Base-by-base conservation (phyloP, 2,797 vertebrate species). In the Lophius americanus region DNA sequence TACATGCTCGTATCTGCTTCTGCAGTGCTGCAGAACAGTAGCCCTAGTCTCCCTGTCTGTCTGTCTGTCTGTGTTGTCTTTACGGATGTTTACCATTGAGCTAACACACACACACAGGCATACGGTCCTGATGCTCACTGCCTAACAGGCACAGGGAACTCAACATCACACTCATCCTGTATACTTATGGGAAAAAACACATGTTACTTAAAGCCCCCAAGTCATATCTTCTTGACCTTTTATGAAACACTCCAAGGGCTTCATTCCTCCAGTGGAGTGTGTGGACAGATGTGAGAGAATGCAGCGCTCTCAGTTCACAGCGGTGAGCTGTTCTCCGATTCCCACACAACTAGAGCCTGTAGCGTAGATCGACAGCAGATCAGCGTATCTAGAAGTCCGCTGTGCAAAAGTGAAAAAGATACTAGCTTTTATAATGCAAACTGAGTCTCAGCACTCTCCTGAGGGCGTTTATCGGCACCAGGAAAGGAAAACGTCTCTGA, bases 1-100 rank as follows among this genome's bases (percentile, higher is more conserved):
- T 89, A 91, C 85, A 87, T 79, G 71, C 71, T 68, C 85, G 66
- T 85, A 82, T 90, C 83, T 83, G 82, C 88, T 89, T 85, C 70
- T 87, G 83, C 78, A 71, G 85, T 86, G 75, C 76, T 78, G 86
- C 84, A 79, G 82, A 83, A 78, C 78, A 84, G 84, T 87, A 84
- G 89, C 76, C 78, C 66, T 88, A 79, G 83, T 88, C 81, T 76
- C 71, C 85, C 23, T 23, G 23, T 87, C 68, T 77, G 75, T 86
- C 68, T 77, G 75, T 86, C 70, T n/a, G 64, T 81, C 79, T 79
- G 67, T 76, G 79, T 87, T 59, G 79, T 89, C 84, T 84, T 82
- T 82, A 64, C 81, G 83, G 73, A 70, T 85, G 81, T 87, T 88
- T 81, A 87, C 85, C 79, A 75, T 88, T 82, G 81, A 87, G 79